phyloP scores from a whole-genome alignment of 2,113 vertebrate genomes.

The Pontoporia blainvillei region DNA sequence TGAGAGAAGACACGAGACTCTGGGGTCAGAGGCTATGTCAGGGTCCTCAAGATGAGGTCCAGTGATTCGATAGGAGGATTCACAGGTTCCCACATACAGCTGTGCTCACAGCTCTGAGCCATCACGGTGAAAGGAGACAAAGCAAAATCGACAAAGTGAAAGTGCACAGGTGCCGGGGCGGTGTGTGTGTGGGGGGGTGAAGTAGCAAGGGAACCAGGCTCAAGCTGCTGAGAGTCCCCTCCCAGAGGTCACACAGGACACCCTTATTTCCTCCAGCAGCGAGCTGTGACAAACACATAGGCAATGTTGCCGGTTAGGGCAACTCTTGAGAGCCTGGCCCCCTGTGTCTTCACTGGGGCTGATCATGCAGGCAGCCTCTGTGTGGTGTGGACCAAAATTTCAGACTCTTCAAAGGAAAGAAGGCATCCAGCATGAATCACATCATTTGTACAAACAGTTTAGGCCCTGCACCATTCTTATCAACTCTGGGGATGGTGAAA shows the following conservation, averaged over 20 bases:
- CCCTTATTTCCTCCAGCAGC: background rate
- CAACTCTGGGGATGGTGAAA: background rate
- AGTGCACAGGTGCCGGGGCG: background rate
- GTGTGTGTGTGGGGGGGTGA: no score
- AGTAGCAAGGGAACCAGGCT: background rate
- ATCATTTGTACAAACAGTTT: background rate
- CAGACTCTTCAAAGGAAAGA: background rate
- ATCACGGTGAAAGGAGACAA: background rate
- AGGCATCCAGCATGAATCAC: background rate
- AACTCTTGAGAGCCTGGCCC: background rate
- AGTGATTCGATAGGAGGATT: background rate
- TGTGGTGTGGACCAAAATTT: rapidly evolving
- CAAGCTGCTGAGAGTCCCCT: background rate
- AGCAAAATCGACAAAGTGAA: background rate
- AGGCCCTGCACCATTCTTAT: background rate
- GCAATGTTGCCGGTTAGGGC: background rate
- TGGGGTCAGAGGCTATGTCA: background rate
- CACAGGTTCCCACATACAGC: background rate
- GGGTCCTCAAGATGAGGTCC: background rate
- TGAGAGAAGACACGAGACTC: background rate
- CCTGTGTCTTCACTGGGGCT: background rate
- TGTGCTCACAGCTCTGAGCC: background rate
- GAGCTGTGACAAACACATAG: background rate
- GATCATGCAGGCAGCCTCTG: background rate
- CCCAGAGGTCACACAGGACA: background rate